Evolutionary conservation across 2,113 vertebrate genomes (phyloP).

Genomic region (Clupea harengus): DNA sequence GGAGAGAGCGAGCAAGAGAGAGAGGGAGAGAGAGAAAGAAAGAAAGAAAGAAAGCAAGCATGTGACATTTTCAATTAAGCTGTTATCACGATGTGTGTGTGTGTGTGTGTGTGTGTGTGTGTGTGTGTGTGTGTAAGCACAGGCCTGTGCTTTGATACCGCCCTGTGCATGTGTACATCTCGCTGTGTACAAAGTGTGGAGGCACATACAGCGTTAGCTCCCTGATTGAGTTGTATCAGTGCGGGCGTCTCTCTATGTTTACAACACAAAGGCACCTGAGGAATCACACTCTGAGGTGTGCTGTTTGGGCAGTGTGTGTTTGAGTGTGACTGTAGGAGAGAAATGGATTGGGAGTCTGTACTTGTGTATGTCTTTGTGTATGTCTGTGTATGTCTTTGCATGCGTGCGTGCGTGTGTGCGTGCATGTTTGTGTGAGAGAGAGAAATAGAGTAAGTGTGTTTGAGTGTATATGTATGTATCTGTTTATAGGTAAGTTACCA

Average conservation of each 20-base stretch:
- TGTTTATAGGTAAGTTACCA: slow-evolving; percentile 66
- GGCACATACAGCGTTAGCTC: too few relatives aligned
- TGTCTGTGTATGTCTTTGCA: background rate
- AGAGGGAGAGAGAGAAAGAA: too few relatives aligned
- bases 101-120: background rate
- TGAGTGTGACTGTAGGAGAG: background rate
- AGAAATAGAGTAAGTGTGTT: background rate
- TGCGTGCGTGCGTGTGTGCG: background rate
- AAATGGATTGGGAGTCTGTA: too few relatives aligned
- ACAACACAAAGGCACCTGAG: background rate
- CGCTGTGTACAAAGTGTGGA: background rate
- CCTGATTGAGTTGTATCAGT: background rate
- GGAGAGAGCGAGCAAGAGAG: slow-evolving; percentile 18
- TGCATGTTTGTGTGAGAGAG: background rate
- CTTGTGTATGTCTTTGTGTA: too few relatives aligned
- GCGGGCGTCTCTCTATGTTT: background rate
- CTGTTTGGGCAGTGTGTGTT: background rate
- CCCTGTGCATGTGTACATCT: background rate
- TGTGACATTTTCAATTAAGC: background rate
- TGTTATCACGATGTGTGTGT: background rate
- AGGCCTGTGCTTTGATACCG: too few relatives aligned
- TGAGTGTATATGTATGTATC: slow-evolving; percentile 27
- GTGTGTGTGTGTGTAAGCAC: background rate
- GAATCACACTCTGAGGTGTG: background rate
- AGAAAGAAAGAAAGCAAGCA: background rate